A percentile compares a stretch with the other conserved stretches of the same genome.
phyloP scores from a whole-genome alignment of 35 echinoderm and acorn worm genomes.

The Amphiura filiformis region DNA sequence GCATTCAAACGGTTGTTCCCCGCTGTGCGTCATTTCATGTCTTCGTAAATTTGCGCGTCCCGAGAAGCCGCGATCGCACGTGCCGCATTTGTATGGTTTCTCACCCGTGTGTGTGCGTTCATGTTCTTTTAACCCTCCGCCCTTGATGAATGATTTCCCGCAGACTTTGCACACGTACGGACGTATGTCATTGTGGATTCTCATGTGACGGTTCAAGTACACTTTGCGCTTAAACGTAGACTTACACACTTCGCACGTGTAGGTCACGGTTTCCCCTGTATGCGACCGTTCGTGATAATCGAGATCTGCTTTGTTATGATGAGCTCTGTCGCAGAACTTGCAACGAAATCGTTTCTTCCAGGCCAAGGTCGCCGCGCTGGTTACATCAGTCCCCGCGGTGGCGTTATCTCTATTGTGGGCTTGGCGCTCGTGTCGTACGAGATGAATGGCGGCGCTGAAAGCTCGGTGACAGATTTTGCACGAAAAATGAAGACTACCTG shows the following conservation, averaged over 20 bases:
- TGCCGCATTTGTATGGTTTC: neutral
- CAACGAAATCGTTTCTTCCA: neutral
- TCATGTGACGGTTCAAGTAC: neutral
- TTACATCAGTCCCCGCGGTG: neutral
- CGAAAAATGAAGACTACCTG: neutral
- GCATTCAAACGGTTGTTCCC: constrained; percentile 72
- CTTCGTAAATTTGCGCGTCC: neutral
- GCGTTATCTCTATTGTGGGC: neutral
- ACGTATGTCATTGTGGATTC: neutral
- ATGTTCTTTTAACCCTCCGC: neutral
- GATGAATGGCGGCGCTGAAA: neutral
- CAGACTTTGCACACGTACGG: neutral
- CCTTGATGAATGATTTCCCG: neutral
- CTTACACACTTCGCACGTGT: neutral
- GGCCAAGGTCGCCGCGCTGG: neutral
- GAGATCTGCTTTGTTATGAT: neutral
- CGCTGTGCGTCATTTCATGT: constrained; percentile 55
- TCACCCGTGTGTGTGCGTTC: neutral
- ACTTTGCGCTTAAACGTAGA: neutral
- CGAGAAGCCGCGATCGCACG: neutral
- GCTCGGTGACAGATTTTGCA: neutral
- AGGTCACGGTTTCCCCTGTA: neutral
- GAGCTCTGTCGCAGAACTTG: neutral
- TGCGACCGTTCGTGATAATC: neutral
- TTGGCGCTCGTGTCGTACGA: neutral